Evolutionary conservation across 2,113 vertebrate genomes (phyloP).

Genomic region (Microcebus jonahi): DNA sequence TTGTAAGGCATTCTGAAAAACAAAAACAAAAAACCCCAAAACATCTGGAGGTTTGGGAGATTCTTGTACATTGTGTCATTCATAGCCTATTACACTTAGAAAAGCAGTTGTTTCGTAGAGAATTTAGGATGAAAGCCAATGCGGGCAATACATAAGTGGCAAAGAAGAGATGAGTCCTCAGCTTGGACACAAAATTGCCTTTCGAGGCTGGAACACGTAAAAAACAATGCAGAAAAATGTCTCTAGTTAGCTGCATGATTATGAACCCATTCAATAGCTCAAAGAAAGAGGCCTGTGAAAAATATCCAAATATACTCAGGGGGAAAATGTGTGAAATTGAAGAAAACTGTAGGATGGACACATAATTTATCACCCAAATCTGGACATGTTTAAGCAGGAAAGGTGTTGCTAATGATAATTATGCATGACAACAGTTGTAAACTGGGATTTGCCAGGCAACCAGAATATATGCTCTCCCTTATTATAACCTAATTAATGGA

Average conservation of each 20-base stretch:
- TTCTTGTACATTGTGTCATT: background rate
- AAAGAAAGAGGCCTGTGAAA: background rate
- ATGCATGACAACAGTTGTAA: background rate
- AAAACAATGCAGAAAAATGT: background rate
- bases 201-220: background rate
- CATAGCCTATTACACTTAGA: background rate
- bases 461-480: background rate
- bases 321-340: background rate
- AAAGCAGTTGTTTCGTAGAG: background rate
- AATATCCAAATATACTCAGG: background rate
- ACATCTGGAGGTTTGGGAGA: background rate
- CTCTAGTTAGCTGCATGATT: background rate
- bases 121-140: background rate
- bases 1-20: background rate
- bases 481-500: background rate
- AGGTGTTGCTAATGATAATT: background rate
- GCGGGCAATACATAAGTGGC: background rate
- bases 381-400: background rate
- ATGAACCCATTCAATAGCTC: background rate
- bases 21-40: no score
- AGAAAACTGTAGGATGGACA: background rate
- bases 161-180: background rate
- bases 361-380: background rate
- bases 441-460: background rate
- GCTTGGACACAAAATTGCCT: background rate